Base-by-base conservation (phyloP, 2,888 invertebrate species). In the Lochmaea crataegi region DNA sequence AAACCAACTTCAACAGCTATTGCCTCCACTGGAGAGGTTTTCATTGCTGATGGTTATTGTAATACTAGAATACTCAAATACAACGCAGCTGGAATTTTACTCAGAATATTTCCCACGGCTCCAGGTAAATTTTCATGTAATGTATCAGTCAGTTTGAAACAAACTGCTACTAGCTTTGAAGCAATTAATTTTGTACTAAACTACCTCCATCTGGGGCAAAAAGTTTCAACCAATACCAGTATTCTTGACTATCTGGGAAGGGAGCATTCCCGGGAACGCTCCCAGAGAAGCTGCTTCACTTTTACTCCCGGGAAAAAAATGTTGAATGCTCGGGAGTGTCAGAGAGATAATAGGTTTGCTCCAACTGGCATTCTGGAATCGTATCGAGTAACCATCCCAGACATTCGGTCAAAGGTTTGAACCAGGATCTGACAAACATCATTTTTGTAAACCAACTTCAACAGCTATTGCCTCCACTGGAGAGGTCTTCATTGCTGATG, bases 41-140 rank as follows among this genome's bases (percentile, higher is more conserved):
- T 96, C 84, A 94, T 99, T 11, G 95, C 98, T 16, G 99, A 99
- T 86, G 99, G 99, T 57, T 98, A 98, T 87, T 99, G 99, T 88
- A 98, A 98, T 87, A 92, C 91, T 80, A 90, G 94, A 79, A 91
- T 95, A 75, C 86, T 94, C 45, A 92, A 94, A 83, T 94, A 92
- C 84, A 93, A 94, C 84, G 92, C 92, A 0, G 91, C 92, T 58
- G 95, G 94, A 18, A 90, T 89, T 18, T 85, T 94, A 2, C 85
- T 94, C 1, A 86, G 92, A 53, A 89, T 92, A 10, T 93, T 94
- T 80, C 94, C 94, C 0, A 90, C 91, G 67, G 91, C 91, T 78
- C 88, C 90, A 76, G 92, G 88, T 88, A 78, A 65, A 60, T 32
- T 10, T 32, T 12, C 18, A 60, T 38, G 4, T 10, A 26, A 26